A percentile compares a stretch with the other conserved stretches of the same genome.
These are phyloP conservation scores for Noturus placidus DNA, from an alignment of 2,113 vertebrate species.

Conservation along the genomic window DNA sequence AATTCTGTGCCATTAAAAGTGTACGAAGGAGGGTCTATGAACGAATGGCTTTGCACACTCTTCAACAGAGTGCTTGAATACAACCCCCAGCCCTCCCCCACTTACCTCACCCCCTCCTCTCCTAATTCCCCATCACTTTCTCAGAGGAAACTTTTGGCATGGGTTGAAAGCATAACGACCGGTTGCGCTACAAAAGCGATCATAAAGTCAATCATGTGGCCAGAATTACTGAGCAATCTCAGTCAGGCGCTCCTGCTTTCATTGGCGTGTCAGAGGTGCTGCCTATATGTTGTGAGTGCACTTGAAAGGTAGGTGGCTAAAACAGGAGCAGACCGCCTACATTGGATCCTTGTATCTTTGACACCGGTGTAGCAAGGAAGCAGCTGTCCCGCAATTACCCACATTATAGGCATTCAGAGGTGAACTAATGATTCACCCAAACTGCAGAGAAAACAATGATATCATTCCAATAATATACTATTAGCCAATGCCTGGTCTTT, in stretches of 20 bases:
- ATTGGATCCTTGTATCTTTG: constrained; percentile 34
- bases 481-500: not conserved
- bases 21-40: constrained; percentile 64
- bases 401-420: constrained; percentile 37
- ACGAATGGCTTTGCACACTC: constrained; percentile 66
- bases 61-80: constrained; percentile 65
- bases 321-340: constrained; percentile 29
- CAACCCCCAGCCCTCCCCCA: constrained; percentile 11
- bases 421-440: constrained; percentile 43
- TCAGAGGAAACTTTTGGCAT: constrained; percentile 79
- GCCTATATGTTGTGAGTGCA: constrained; percentile 31
- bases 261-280: constrained; percentile 67
- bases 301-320: constrained; percentile 36
- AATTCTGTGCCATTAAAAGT: constrained; percentile 85
- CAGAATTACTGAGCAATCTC: constrained; percentile 90
- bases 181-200: constrained; percentile 87
- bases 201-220: constrained; percentile 96
- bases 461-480: constrained; percentile 29
- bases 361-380: constrained; percentile 11
- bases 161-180: constrained; percentile 92
- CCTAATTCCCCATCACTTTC: constrained; percentile 81
- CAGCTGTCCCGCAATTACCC: constrained; percentile 43
- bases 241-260: constrained; percentile 87
- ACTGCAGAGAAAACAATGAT: constrained; percentile 39
- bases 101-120: constrained; percentile 65